phyloP scores from a whole-genome alignment of 1,140 invertebrate species.

The Aradophagus sp. region DNA sequence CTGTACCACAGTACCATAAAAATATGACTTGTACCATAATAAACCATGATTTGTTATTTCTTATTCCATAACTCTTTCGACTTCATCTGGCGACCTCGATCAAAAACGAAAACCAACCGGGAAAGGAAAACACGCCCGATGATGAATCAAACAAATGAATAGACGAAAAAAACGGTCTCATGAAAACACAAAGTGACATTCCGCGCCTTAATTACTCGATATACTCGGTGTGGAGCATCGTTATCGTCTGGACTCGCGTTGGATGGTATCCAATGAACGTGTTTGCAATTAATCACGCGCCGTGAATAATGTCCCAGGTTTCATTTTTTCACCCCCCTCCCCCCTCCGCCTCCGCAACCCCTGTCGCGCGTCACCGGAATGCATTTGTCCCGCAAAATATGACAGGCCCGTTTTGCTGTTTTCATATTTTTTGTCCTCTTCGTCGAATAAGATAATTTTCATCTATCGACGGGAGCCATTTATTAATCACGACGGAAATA shows the following conservation, averaged over 20 bases:
- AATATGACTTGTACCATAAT: too few relatives aligned
- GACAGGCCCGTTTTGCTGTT: slow-evolving; percentile 14
- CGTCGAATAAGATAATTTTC: slow-evolving; percentile 24
- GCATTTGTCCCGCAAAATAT: slow-evolving; percentile 34
- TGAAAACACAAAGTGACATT: slow-evolving; percentile 46
- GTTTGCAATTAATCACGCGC: slow-evolving; percentile 51
- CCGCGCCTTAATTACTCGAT: slow-evolving; percentile 49
- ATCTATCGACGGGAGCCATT: slow-evolving; percentile 22
- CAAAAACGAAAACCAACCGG: too few relatives aligned
- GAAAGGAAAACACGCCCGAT: not conserved
- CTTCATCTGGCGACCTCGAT: too few relatives aligned
- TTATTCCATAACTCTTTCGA: too few relatives aligned
- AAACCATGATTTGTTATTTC: too few relatives aligned
- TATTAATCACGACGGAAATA: slow-evolving; percentile 24
- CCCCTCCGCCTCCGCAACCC: not conserved
- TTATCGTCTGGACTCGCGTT: slow-evolving; percentile 47
- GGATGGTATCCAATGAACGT: slow-evolving; percentile 52
- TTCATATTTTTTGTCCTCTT: slow-evolving; percentile 12
- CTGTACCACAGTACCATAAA: too few relatives aligned
- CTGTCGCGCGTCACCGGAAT: slow-evolving; percentile 16
- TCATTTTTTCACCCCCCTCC: slow-evolving; percentile 22
- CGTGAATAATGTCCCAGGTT: slow-evolving; percentile 49
- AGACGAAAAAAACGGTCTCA: slow-evolving; percentile 24
- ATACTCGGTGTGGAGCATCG: slow-evolving; percentile 40
- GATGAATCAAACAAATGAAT: slow-evolving; percentile 24